phyloP scores from a whole-genome alignment of 2,888 invertebrate genomes.

The Cryptocephalus primarius region DNA sequence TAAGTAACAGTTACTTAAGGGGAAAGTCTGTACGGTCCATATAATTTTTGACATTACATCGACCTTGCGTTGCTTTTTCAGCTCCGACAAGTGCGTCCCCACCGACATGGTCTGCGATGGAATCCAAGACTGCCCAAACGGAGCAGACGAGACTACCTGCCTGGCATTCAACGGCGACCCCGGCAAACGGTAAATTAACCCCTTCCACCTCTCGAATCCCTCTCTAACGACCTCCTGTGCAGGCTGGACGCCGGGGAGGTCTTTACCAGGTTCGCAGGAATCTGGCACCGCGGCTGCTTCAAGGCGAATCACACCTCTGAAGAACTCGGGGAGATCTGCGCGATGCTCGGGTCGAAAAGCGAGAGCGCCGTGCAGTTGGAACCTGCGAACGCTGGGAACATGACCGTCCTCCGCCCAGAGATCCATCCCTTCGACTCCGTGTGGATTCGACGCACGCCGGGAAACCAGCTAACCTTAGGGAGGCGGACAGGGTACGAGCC shows the following conservation, averaged over 20 bases:
- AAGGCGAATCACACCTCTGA: slow-evolving; percentile 41
- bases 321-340: slow-evolving; percentile 50
- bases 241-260: slow-evolving; percentile 52
- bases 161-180: slow-evolving; percentile 38
- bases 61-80: slow-evolving; percentile 6
- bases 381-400: slow-evolving; percentile 8
- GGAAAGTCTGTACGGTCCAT: neutral
- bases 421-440: slow-evolving; percentile 27
- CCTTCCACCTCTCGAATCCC: neutral
- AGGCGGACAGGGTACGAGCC: slow-evolving; percentile 27
- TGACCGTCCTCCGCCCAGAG: slow-evolving; percentile 13
- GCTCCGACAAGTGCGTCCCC: slow-evolving; percentile 51
- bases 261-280: slow-evolving; percentile 51
- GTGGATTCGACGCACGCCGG: slow-evolving; percentile 22
- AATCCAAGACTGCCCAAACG: slow-evolving; percentile 58
- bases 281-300: slow-evolving; percentile 65
- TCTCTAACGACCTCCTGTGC: neutral
- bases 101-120: slow-evolving; percentile 69
- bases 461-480: slow-evolving; percentile 18
- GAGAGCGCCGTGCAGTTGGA: slow-evolving; percentile 38
- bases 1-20: slow-evolving; percentile 23
- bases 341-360: slow-evolving; percentile 47
- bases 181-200: slow-evolving; percentile 14
- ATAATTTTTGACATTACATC: neutral
- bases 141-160: slow-evolving; percentile 62